Base-by-base conservation (phyloP, 2,113 vertebrate genomes). In the Orycteropus afer region DNA sequence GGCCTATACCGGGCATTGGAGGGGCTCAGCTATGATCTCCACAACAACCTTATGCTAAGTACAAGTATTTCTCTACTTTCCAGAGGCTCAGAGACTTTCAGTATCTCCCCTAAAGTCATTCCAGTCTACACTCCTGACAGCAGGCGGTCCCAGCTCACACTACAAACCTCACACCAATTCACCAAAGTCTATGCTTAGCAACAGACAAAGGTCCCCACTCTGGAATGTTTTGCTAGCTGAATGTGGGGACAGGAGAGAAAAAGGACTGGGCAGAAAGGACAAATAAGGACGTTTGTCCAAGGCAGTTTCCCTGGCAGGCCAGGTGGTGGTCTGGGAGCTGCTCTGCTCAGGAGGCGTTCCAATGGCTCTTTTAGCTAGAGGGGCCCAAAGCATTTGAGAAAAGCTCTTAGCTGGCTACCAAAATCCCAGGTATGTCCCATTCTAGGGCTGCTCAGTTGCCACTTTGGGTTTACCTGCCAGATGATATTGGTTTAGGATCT, bases 1-100 rank as follows among this genome's bases (percentile, higher is more conserved):
- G 65, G 34, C 2, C 51, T 18, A 59, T 12, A 11, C 63, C 0
- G 3, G 49, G 82, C 7, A 0, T 27, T 4, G 0, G 7, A 51
- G 0, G 9, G 45, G 49, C 92, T 83, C 65, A 7, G 27, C 34
- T 22, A 29, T 65, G 22, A 59, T 47, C 84, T 53, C 85, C 82
- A 78, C 71, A 29, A 34, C 12, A 20, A 34, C 4, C 65, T 34
- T 3, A 14, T 17, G 40, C 22, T 10, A 7, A 34, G 22, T 0
- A 22, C 17, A 37, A 34, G 29, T 12, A 13, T 84, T 27, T 86
- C 47, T 89, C 74, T 34, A n/a, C 61, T 45, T 6, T 12, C 20
- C n/a, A 5, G n/a, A 90, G 73, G 22, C 47, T 73, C 9, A 23
- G 27, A 23, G n/a, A 29, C 45, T 45, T 78, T n/a, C n/a, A n/a